Conservation (phyloP, 2,888 invertebrate genomes). For the Leucoma salicis region DNA sequence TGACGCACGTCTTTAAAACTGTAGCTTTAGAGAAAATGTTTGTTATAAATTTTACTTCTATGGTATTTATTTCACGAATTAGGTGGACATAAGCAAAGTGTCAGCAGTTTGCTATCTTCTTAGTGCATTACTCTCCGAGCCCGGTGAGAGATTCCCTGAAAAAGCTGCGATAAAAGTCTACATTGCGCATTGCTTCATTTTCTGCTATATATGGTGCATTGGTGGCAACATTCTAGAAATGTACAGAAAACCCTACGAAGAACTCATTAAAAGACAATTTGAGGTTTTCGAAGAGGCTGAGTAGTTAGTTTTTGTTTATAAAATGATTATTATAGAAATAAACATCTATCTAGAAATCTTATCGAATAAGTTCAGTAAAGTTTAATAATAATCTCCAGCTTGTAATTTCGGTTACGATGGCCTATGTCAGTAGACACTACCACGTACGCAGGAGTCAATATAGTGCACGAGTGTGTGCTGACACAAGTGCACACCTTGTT, state of each 20-base stretch:
- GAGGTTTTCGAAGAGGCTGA: slow-evolving; percentile 86
- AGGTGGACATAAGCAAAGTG: slow-evolving; percentile 93
- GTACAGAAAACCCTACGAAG: slow-evolving; percentile 87
- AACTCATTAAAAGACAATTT: slow-evolving; percentile 85
- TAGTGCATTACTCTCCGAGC: slow-evolving; percentile 85
- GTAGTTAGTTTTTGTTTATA: slow-evolving; percentile 48
- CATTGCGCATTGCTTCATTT: slow-evolving; percentile 89
- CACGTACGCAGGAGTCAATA: no score
- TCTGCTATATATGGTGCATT: slow-evolving; percentile 91
- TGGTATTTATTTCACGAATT: slow-evolving; percentile 1
- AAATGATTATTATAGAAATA: background rate
- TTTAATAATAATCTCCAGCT: no score
- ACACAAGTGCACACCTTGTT: no score
- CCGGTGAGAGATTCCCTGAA: slow-evolving; percentile 83
- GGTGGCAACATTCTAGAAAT: slow-evolving; percentile 91
- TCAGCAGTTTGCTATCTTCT: slow-evolving; percentile 88
- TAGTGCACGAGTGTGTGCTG: no score
- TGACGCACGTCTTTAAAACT: no score
- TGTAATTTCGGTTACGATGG: no score
- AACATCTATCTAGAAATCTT: no score
- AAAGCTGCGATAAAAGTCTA: slow-evolving; percentile 84
- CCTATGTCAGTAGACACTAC: no score
- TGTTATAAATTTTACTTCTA: no score
- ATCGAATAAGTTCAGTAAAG: no score
- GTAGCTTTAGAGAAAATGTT: no score